Percentiles rank a stretch among this genome's conserved stretches.
These are phyloP conservation scores for Cryptocephalus moraei DNA, from an alignment of 2,888 invertebrate species.

Conservation along the genomic window DNA sequence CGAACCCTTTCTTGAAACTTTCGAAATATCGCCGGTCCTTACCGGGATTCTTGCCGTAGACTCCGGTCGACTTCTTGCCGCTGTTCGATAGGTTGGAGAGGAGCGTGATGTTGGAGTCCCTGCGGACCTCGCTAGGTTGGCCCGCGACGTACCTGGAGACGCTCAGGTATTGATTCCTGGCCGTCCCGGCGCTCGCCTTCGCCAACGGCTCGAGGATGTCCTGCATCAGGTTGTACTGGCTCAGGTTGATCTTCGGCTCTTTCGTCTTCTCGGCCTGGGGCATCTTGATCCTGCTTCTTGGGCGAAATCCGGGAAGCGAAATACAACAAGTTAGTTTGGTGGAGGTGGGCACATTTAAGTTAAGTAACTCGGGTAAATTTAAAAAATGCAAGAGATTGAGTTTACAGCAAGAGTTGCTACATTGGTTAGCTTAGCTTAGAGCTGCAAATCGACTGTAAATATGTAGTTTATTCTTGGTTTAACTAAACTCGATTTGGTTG, in stretches of 20 bases:
- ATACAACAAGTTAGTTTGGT: no score
- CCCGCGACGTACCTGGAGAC: slow-evolving; percentile 74
- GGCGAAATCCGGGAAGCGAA: slow-evolving; percentile 6
- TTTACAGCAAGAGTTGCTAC: no score
- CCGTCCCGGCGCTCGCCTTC: slow-evolving; percentile 36
- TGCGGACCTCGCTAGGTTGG: slow-evolving; percentile 28
- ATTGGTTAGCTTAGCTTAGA: no score
- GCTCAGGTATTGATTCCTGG: slow-evolving; percentile 62
- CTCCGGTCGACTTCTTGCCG: slow-evolving; percentile 22
- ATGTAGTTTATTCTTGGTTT: no score
- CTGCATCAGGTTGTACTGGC: slow-evolving; percentile 37
- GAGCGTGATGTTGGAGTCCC: slow-evolving; percentile 25
- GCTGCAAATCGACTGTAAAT: no score
- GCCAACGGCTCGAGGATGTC: slow-evolving; percentile 35
- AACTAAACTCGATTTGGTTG: no score
- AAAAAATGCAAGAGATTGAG: no score
- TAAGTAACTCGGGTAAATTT: no score
- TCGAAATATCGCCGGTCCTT: slow-evolving; percentile 3
- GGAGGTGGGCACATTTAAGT: no score
- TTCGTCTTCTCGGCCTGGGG: slow-evolving; percentile 25
- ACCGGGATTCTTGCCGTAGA: slow-evolving; percentile 20
- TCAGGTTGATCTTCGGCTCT: slow-evolving; percentile 41
- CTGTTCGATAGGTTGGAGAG: slow-evolving; percentile 19
- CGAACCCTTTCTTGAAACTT: neutral
- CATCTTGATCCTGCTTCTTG: slow-evolving; percentile 31